Conservation (phyloP, 1,140 invertebrate species). For the Apis laboriosa region DNA sequence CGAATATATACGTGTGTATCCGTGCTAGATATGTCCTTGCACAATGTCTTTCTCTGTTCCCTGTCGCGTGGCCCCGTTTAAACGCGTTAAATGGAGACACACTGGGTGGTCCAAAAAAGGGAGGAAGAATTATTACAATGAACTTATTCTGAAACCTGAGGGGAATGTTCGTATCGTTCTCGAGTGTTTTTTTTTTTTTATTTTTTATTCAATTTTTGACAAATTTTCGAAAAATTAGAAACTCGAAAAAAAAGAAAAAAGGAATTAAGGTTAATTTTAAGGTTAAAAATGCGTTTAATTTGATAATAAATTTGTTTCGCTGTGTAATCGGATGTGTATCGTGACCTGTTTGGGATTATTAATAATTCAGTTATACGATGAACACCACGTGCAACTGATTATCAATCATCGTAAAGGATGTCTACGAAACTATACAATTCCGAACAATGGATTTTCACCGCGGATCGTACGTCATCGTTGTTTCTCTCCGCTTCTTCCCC, state of each 20-base stretch:
- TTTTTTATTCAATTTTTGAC: too few relatives aligned
- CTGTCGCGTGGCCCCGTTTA: background rate
- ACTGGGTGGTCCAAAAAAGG: background rate
- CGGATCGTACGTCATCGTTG: conserved; percentile 1
- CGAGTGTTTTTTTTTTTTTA: too few relatives aligned
- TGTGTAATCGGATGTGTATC: too few relatives aligned
- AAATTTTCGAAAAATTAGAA: too few relatives aligned
- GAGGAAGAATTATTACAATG: background rate
- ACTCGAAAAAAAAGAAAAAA: too few relatives aligned
- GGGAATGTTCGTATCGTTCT: too few relatives aligned
- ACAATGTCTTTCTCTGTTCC: conserved; percentile 55
- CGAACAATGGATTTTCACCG: background rate
- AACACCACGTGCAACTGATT: background rate
- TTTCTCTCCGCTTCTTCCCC: background rate
- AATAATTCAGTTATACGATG: background rate
- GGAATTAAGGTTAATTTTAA: too few relatives aligned
- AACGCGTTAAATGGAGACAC: background rate
- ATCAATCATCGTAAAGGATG: conserved; percentile 9
- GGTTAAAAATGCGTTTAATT: too few relatives aligned
- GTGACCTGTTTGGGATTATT: background rate
- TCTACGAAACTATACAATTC: background rate
- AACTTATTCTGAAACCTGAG: too few relatives aligned
- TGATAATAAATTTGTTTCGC: too few relatives aligned
- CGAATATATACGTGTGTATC: conserved; percentile 67
- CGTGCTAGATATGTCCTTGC: conserved; percentile 30